Conservation (phyloP, 2,888 invertebrate genomes). For the Congeria kusceri region DNA sequence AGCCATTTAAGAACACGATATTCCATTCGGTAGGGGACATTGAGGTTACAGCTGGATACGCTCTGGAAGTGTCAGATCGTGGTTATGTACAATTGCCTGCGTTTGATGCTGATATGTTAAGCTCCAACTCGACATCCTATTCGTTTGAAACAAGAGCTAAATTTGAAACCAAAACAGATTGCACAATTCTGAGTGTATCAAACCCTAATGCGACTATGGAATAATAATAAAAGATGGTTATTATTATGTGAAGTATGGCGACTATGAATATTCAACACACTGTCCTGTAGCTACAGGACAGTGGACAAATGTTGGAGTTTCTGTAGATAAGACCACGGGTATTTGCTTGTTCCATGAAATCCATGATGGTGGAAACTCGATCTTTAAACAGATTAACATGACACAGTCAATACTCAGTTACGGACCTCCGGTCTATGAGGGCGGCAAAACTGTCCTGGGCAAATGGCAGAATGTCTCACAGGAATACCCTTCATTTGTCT, state of each 20-base stretch:
- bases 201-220: conserved; percentile 43
- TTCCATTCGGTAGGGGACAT: conserved; percentile 34
- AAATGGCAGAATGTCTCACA: conserved; percentile 46
- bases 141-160: conserved; percentile 53
- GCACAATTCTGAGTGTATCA: conserved; percentile 48
- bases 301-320: conserved; percentile 69
- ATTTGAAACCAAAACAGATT: conserved; percentile 27
- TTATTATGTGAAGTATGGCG: conserved; percentile 45
- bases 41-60: conserved; percentile 36
- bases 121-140: conserved; percentile 14
- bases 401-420: conserved; percentile 18
- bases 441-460: conserved; percentile 32
- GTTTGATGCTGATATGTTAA: conserved; percentile 39
- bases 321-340: conserved; percentile 42
- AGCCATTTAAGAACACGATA: conserved; percentile 20
- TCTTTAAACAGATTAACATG: conserved; percentile 36
- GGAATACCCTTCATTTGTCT: conserved; percentile 2
- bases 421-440: conserved; percentile 35
- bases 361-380: conserved; percentile 33
- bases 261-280: conserved; percentile 48
- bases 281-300: conserved; percentile 37
- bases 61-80: conserved; percentile 28
- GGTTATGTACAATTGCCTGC: conserved; percentile 36
- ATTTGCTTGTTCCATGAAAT: conserved; percentile 35
- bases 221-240: conserved; percentile 43